Conservation (phyloP, 2,113 vertebrate species). For the Microcebus ravelobensis region DNA sequence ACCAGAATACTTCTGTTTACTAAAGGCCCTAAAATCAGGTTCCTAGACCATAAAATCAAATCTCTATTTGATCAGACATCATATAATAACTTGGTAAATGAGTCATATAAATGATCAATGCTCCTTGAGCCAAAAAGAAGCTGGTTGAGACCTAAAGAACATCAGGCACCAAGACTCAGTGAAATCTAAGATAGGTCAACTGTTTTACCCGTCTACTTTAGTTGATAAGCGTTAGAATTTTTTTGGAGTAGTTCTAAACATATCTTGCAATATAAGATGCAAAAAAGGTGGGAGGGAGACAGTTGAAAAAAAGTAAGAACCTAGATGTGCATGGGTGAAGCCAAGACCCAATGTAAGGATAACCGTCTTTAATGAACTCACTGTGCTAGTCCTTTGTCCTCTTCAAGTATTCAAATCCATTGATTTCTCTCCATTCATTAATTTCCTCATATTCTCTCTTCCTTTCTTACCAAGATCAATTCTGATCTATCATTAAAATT, state of each 20-base stretch:
- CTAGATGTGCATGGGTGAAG: not conserved
- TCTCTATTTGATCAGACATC: not conserved
- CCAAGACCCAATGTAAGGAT: not conserved
- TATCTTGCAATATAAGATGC: not conserved
- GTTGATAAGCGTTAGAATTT: not conserved
- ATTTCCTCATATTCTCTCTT: not conserved
- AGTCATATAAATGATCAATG: not conserved
- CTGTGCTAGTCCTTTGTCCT: not conserved
- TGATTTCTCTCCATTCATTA: not conserved
- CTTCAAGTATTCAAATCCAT: not conserved
- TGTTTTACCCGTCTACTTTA: conserved; percentile 1
- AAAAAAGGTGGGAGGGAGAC: not conserved
- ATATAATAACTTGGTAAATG: not conserved
- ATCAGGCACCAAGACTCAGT: not conserved
- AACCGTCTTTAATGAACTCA: not conserved
- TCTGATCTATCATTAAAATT: not conserved
- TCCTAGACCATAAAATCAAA: not conserved
- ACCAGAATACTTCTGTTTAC: not conserved
- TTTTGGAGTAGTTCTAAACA: not conserved
- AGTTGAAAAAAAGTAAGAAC: not conserved
- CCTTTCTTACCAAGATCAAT: not conserved
- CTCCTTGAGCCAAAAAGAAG: not conserved
- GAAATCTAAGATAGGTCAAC: not conserved
- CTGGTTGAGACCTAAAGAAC: not conserved
- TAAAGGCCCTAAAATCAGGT: not conserved